These are phyloP conservation scores for Monoplex corrugatus DNA, from an alignment of 2,888 invertebrate species.

Conservation along the genomic window DNA sequence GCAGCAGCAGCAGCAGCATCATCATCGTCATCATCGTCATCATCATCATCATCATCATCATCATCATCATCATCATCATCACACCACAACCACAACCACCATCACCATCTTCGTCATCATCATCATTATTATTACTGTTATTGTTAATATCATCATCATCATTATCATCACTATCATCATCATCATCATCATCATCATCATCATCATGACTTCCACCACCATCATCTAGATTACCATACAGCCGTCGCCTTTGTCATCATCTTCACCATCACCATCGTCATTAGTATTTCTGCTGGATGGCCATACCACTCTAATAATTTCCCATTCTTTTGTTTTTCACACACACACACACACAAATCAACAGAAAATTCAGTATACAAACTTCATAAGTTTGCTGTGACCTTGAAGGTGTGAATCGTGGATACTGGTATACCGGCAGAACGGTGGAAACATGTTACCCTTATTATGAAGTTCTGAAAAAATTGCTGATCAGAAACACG, in stretches of 20 bases:
- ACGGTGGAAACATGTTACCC: too few relatives aligned
- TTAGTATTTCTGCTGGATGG: neutral
- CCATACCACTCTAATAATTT: too few relatives aligned
- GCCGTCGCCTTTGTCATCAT: neutral
- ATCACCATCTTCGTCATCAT: too few relatives aligned
- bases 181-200: neutral
- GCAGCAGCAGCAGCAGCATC: neutral
- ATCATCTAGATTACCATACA: too few relatives aligned
- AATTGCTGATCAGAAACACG: too few relatives aligned
- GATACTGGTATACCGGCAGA: too few relatives aligned
- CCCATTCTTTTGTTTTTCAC: too few relatives aligned
- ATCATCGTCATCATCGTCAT: constrained; percentile 1
- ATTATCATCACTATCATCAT: neutral
- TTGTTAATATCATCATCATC: neutral
- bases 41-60: neutral
- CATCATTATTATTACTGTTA: neutral
- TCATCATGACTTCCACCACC: neutral
- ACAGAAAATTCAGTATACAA: too few relatives aligned
- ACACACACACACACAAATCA: neutral
- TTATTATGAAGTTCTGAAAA: too few relatives aligned
- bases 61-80: neutral
- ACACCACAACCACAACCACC: too few relatives aligned
- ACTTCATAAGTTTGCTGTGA: too few relatives aligned
- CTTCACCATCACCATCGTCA: neutral
- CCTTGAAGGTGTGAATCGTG: too few relatives aligned